Conservation (phyloP, 2,797 vertebrate genomes). For the Holocentrus rufus region DNA sequence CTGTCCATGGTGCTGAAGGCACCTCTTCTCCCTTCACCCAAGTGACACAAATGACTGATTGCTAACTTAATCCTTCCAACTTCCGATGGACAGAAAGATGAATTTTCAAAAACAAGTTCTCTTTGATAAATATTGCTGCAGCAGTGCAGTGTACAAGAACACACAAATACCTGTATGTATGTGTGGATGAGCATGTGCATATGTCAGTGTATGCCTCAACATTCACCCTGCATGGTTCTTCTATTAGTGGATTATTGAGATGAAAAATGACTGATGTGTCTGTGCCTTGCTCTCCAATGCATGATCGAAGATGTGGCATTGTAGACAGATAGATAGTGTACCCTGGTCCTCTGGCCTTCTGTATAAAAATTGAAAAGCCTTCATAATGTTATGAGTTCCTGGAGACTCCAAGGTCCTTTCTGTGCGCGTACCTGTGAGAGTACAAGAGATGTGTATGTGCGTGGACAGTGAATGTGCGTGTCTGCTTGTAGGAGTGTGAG, state of each 20-base stretch:
- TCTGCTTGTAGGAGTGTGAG: conserved; percentile 42
- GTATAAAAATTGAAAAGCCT: conserved; percentile 27
- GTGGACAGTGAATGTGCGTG: conserved; percentile 23
- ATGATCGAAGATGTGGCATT: conserved; percentile 20
- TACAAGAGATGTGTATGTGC: not conserved
- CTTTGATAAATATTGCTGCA: too few relatives aligned
- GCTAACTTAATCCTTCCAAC: too few relatives aligned
- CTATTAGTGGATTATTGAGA: conserved; percentile 39
- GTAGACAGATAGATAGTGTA: not conserved
- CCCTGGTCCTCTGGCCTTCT: conserved; percentile 27
- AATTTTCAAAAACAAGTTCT: too few relatives aligned
- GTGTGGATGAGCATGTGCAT: not conserved
- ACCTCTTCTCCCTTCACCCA: too few relatives aligned
- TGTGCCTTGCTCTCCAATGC: conserved; percentile 25
- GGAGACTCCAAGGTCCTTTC: conserved; percentile 39
- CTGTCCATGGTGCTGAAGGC: too few relatives aligned
- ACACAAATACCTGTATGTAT: not conserved
- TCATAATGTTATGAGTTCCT: conserved; percentile 36
- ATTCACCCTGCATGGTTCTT: conserved; percentile 28
- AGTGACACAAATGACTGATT: too few relatives aligned
- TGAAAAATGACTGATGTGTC: conserved; percentile 38
- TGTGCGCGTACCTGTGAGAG: not conserved
- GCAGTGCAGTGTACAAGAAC: too few relatives aligned
- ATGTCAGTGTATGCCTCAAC: conserved; percentile 12
- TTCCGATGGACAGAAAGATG: too few relatives aligned